Conservation (phyloP, 2,888 invertebrate species). For the Neria commutata region DNA sequence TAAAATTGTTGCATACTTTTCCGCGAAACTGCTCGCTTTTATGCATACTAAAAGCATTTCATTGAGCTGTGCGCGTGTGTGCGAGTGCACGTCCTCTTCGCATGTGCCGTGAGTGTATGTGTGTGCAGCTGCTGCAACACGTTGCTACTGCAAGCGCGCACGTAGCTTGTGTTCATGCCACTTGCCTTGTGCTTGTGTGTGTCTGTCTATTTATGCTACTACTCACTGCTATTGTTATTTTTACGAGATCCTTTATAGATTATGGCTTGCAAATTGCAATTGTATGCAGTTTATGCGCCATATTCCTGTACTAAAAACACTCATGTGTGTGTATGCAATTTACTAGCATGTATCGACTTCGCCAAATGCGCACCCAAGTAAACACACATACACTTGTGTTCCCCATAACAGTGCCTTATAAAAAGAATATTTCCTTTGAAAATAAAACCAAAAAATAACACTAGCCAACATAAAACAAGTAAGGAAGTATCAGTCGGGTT, state of each 20-base stretch:
- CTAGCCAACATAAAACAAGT: too few relatives aligned
- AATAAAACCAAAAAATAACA: too few relatives aligned
- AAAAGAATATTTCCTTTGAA: too few relatives aligned
- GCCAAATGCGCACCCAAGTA: too few relatives aligned
- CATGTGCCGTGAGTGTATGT: not conserved
- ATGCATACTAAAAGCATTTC: not conserved
- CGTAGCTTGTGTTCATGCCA: not conserved
- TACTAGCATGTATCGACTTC: too few relatives aligned
- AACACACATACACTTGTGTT: too few relatives aligned
- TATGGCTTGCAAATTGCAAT: constrained; percentile 1
- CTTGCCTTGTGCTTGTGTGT: constrained; percentile 1
- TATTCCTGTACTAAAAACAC: constrained; percentile 27
- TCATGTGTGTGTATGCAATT: constrained; percentile 14
- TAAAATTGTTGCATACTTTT: constrained; percentile 1
- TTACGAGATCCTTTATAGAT: constrained; percentile 1
- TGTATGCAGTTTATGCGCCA: not conserved
- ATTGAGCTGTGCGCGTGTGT: not conserved
- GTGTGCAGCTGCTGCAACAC: not conserved
- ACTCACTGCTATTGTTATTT: not conserved
- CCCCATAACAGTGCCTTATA: too few relatives aligned
- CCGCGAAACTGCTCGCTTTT: not conserved
- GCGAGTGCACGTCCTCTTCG: not conserved
- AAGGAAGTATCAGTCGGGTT: too few relatives aligned
- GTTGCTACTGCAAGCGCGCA: not conserved
- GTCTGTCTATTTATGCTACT: not conserved